Evolutionary conservation across 92 coral and sea anemone species (phyloP), one percentile per base, ranked within the genome.

Genomic region (Actinernus sp.): DNA sequence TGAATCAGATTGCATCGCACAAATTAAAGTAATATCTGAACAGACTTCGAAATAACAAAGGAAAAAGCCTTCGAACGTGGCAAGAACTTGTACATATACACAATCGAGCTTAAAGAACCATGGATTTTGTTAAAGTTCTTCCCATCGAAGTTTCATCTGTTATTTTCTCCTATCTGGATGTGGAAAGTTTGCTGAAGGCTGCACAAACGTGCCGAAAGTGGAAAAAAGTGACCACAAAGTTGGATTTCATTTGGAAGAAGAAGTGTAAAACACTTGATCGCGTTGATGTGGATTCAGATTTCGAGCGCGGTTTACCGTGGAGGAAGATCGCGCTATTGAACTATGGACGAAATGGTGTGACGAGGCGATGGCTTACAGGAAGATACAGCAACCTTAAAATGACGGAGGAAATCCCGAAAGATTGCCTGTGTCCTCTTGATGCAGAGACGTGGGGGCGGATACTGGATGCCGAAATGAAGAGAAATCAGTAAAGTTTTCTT

Each of bases 401-500:
- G 13, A 37, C 47, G 9, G 92, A 94, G 11, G 92, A 77, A 7
- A 66, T 94, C 18, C 95, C 98, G 4, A 81, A 83, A 22, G 65
- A 91, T 32, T 76, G 74, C 23, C 61, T 94, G n/a, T 79, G 93
- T 44, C 88, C 86, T n/a, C 53, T 91, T 55, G 88, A 68, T 4
- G 43, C 65, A 12, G 99, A 95, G 8, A 68, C 86, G 1, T 95
- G 99, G 99, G 99, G 99, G 4, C 36, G 71, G 7, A 95, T 95
- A 1, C 61, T 95, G 34, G 97, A 95, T 33, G 77, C 54, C 2
- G 98, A 90, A 62, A 32, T 81, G 62, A 75, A 47, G 31, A 67
- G 96, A 54, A 74, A 49, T 49, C 64, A 45, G 23, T 74, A 29
- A 74, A 11, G 9, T 6, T 27, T 25, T 14, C n/a, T n/a, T n/a